Evolutionary conservation across 2,888 invertebrate species (phyloP), one percentile per base, ranked within the genome.

Genomic region (Scrobipalpa atriplicella): DNA sequence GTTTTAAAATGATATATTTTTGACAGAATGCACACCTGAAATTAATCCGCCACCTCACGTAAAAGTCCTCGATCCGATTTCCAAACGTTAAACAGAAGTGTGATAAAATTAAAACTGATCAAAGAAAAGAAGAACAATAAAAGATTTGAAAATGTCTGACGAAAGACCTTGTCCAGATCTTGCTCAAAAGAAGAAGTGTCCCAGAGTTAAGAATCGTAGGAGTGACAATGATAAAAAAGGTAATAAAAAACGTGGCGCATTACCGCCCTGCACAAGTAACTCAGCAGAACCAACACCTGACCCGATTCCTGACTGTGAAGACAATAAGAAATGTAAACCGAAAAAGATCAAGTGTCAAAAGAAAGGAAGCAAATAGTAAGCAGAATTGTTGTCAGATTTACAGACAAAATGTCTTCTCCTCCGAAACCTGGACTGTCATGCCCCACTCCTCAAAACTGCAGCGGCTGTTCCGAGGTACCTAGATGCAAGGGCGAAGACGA

Each of bases 401-500:
- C 54, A 58, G 58, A 58, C 2, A 13, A 56, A 56, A 6, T 11
- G 2, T 9, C 58, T 29, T 6, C 13, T 13, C 11, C 58, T 36
- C n/a, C 54, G 9, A 54, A 19, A 56, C 54, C 54, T 13, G 54
- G 54, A 13, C 13, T 56, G 5, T 61, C 41, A 9, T 61, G 41
- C 19, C 61, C 61, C 16, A 1, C 19, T 11, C 61, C 54, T 56
- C 54, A 29, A 29, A 5, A 56, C 11, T 56, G 54, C 10, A 1
- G 19, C 13, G 21, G 11, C 13, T 7, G n/a, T 3, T 52, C 18
- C 18, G 8, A 6, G 2, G n/a, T n/a, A n/a, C 18, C 54, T 19
- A 54, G 10, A 1, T 58, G 58, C 58, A 36, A 58, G n/a, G n/a
- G 9, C 10, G 13, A 13, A 8, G 61, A 62, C 18, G 63, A 63